These are phyloP conservation scores for Protaetia brevitarsis DNA, from an alignment of 1,140 invertebrate genomes.

Conservation along the genomic window DNA sequence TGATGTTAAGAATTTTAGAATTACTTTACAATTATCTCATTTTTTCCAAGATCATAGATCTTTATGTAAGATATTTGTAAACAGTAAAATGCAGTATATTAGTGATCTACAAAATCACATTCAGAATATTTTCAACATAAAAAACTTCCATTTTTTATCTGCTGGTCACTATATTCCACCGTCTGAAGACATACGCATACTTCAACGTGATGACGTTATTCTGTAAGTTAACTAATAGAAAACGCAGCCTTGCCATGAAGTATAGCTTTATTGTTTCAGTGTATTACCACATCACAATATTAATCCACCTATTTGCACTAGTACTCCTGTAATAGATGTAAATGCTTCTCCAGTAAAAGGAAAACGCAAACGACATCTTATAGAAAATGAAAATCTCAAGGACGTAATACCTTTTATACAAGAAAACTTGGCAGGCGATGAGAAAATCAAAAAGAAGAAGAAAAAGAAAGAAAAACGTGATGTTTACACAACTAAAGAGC, in stretches of 20 bases:
- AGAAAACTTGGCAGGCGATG: neutral
- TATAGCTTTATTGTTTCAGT: neutral
- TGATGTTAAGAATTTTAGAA: neutral
- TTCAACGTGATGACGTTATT: neutral
- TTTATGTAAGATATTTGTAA: neutral
- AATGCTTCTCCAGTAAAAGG: neutral
- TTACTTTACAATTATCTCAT: neutral
- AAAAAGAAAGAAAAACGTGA: conserved; percentile 2
- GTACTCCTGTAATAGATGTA: neutral
- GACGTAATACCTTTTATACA: neutral
- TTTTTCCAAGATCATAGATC: conserved; percentile 12
- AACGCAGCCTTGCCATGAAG: neutral
- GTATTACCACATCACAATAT: neutral
- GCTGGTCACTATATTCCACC: neutral
- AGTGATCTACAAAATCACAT: neutral
- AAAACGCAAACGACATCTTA: neutral
- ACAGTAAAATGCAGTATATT: neutral
- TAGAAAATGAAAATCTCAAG: neutral
- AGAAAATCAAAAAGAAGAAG: neutral
- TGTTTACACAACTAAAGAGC: neutral
- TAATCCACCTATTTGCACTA: neutral
- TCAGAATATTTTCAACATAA: neutral
- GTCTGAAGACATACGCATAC: neutral
- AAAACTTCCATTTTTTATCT: conserved; percentile 1
- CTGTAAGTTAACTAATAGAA: neutral